Conservation (phyloP, 2,113 vertebrate genomes). For the Anhinga rufa region DNA sequence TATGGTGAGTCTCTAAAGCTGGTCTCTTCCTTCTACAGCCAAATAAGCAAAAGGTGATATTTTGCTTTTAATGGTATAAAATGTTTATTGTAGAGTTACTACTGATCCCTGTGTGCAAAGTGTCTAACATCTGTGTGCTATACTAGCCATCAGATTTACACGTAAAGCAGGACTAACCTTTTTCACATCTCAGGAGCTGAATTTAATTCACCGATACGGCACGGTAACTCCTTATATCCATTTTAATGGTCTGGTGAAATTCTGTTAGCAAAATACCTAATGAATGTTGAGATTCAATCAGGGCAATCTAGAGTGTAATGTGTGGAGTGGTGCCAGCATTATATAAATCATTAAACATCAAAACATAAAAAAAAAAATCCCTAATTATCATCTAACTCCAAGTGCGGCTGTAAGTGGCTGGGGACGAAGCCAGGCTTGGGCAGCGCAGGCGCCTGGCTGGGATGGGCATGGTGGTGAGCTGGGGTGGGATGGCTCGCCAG, state of each 20-base stretch:
- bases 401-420: background rate
- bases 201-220: background rate
- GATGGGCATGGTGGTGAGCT: background rate
- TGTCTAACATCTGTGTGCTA: background rate
- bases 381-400: background rate
- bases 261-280: constrained; percentile 26
- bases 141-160: background rate
- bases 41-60: background rate
- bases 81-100: background rate
- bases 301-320: constrained; percentile 15
- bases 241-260: constrained; percentile 16
- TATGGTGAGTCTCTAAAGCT: background rate
- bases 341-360: constrained; percentile 24
- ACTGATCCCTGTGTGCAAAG: background rate
- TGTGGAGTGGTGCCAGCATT: background rate
- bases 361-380: background rate
- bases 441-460: background rate
- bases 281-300: background rate
- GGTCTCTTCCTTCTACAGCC: background rate
- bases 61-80: background rate
- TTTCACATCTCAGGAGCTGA: background rate
- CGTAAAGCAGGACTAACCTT: background rate
- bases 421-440: background rate
- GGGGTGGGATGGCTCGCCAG: background rate
- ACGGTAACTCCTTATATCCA: background rate